phyloP scores from a whole-genome alignment of 2,797 vertebrate species.

The Crocodylus rhombifer region DNA sequence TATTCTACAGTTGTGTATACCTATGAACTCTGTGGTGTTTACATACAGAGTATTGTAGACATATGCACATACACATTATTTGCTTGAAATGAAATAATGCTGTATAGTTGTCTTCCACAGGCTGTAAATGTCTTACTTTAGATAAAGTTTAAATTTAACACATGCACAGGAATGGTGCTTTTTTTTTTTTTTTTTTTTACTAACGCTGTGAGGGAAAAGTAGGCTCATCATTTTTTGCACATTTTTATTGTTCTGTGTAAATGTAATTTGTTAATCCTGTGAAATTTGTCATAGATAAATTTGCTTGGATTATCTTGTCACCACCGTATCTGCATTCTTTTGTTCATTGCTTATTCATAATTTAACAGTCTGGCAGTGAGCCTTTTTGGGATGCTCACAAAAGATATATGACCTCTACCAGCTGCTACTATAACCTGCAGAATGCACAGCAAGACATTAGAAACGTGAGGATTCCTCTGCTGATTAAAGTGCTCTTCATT shows the following conservation, averaged over 20 bases:
- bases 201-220: constrained; percentile 78
- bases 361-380: constrained; percentile 89
- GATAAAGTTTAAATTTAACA: constrained; percentile 77
- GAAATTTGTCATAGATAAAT: constrained; percentile 93
- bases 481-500: constrained; percentile 88
- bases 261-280: constrained; percentile 92
- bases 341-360: constrained; percentile 92
- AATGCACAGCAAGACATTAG: constrained; percentile 88
- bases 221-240: constrained; percentile 81
- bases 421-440: constrained; percentile 89
- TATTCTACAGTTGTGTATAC: background rate
- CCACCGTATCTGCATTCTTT: constrained; percentile 90
- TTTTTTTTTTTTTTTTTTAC: constrained; percentile 58
- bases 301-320: constrained; percentile 93
- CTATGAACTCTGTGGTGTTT: background rate
- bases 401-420: constrained; percentile 90
- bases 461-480: constrained; percentile 86
- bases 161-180: constrained; percentile 69
- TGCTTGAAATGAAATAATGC: constrained; percentile 53
- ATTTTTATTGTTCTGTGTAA: constrained; percentile 91
- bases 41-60: background rate
- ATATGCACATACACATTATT: background rate
- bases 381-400: constrained; percentile 89
- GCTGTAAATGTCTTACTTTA: constrained; percentile 80
- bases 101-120: constrained; percentile 54